phyloP scores from a whole-genome alignment of 2,113 vertebrate genomes.

The Fregetta grallaria region DNA sequence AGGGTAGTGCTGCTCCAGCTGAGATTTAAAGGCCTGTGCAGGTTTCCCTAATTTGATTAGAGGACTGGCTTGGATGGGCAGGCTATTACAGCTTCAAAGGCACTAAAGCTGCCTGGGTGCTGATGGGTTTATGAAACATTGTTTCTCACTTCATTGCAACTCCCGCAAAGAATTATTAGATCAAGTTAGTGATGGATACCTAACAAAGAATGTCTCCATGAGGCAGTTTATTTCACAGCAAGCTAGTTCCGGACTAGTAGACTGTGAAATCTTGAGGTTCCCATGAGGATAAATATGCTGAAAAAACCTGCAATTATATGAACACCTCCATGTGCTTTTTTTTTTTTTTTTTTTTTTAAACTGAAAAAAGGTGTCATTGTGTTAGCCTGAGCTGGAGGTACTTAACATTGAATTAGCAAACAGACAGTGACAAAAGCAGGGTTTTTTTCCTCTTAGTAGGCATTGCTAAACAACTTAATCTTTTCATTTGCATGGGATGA shows the following conservation, averaged over 20 bases:
- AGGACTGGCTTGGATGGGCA: slow-evolving; percentile 20
- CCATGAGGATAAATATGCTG: slow-evolving; percentile 50
- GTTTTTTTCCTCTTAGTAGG: neutral
- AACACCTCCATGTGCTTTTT: neutral
- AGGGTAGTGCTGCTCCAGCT: neutral
- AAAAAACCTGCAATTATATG: slow-evolving; percentile 29
- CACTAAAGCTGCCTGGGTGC: slow-evolving; percentile 54
- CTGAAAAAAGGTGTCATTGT: neutral
- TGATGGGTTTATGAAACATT: slow-evolving; percentile 68
- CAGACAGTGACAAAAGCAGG: neutral
- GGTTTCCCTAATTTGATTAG: slow-evolving; percentile 49
- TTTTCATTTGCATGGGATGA: neutral
- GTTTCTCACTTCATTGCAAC: slow-evolving; percentile 64
- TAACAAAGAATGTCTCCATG: slow-evolving; percentile 52
- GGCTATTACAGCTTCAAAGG: slow-evolving; percentile 14
- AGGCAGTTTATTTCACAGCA: slow-evolving; percentile 55
- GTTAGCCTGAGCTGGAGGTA: neutral
- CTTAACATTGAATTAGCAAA: neutral
- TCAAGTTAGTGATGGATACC: slow-evolving; percentile 49
- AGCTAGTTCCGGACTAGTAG: slow-evolving; percentile 38
- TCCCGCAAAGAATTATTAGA: slow-evolving; percentile 57
- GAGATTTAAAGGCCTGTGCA: slow-evolving; percentile 19
- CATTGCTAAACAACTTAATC: neutral
- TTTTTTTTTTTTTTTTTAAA: neutral
- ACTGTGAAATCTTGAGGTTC: slow-evolving; percentile 50